Evolutionary conservation across 1,140 invertebrate species (phyloP), one percentile per base, ranked within the genome.

Genomic region (Trypoxylus dichotomus): DNA sequence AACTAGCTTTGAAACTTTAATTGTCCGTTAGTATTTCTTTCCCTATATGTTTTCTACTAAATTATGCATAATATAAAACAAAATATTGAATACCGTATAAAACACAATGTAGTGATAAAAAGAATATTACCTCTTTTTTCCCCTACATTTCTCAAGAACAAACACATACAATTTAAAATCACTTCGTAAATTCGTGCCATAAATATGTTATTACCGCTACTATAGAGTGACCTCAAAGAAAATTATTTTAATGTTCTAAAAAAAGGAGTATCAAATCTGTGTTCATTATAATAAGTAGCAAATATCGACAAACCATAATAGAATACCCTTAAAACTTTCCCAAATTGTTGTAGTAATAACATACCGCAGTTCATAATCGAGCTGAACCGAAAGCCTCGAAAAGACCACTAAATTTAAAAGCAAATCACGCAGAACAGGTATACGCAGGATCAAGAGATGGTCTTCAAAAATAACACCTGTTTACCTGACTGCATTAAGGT

Each of bases 391-490:
- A 63, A 63, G 19, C 21, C 24, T 27, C 7, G n/a, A 19, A 24
- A 27, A 27, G 60, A 19, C 25, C 43, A 47, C 43, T 24, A 63
- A 63, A 63, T 63, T 63, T 63, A 63, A 63, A 63, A 27, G 60
- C 19, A 63, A 63, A 63, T 63, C 60, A 63, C 60, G 19, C 21
- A 27, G 60, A 27, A 11, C 60, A 63, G 60, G 60, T 63, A 63
- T 47, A 47, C n/a, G 43, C 3, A 3, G 3, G 8, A 37, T 47
- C n/a, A 47, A 47, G n/a, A 47, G 43, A n/a, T 7, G 60, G 1
- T n/a, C 1, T 47, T 19, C 13, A 63, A 63, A 63, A 63, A 63
- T 63, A 63, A 63, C 60, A 63, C 60, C 60, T 63, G 60, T 27
- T 63, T 63, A 63, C 60, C 60, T 63, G 60, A 19, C 3, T 27